A percentile compares a stretch with the other conserved stretches of the same genome.
Conservation (phyloP, 2,888 invertebrate genomes). For the Xestobium rufovillosum region DNA sequence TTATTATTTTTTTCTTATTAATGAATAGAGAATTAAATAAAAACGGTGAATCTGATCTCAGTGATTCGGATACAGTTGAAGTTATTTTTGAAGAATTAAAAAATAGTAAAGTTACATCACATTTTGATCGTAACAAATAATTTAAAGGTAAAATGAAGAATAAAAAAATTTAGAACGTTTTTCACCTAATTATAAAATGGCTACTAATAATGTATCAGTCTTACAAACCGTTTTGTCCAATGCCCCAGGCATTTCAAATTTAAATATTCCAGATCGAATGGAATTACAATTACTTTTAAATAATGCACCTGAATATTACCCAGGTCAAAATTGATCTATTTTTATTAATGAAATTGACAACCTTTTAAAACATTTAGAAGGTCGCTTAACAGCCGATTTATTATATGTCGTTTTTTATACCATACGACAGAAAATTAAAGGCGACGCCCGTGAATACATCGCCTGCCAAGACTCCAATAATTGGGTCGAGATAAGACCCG, state of each 20-base stretch:
- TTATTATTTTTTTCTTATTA: too few relatives aligned
- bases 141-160: background rate
- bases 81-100: too few relatives aligned
- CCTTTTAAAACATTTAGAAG: conserved; percentile 5
- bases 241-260: background rate
- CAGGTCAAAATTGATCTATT: conserved; percentile 11
- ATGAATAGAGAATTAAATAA: too few relatives aligned
- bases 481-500: background rate
- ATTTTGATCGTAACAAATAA: background rate
- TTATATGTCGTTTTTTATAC: conserved; percentile 8
- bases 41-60: too few relatives aligned
- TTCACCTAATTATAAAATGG: background rate
- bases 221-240: background rate
- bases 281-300: conserved; percentile 11
- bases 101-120: background rate
- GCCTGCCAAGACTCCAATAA: conserved; percentile 6
- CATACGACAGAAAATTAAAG: conserved; percentile 11
- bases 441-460: conserved; percentile 10
- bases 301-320: conserved; percentile 10
- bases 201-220: background rate
- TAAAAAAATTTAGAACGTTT: background rate
- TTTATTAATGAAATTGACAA: conserved; percentile 13
- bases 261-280: background rate
- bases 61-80: too few relatives aligned
- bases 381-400: conserved; percentile 8